Evolutionary conservation across 2,888 invertebrate species (phyloP), one percentile per base, ranked within the genome.

Genomic region (Amblyjoppa proteus): DNA sequence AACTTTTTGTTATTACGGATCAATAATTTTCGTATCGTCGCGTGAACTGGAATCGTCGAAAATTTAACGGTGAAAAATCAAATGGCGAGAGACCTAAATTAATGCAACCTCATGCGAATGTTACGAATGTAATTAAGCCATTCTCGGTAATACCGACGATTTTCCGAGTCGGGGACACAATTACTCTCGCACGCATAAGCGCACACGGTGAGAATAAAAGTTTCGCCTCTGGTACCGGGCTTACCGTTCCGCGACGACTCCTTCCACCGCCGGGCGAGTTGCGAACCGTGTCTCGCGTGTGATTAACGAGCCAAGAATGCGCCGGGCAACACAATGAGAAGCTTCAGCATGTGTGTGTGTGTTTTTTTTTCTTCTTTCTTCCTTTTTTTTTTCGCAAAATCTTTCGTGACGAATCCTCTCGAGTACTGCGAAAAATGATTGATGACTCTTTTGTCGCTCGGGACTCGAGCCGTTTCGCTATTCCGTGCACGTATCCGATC

Each of bases 261-360:
- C 61, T 69, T 81, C 69, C 81, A 70, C 38, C 61, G 31, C 64
- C n/a, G 13, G 53, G 9, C 34, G 31, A 51, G 61, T 61, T 79
- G 16, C 68, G 51, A 61, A 61, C 41, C 61, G 56, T 73, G 69
- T 51, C 51, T 25, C 58, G 20, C 38, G 77, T 58, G 78, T 74
- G 73, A 83, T 83, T 78, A 83, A 78, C 78, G 83, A 78, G 78
- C 73, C 68, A 78, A 58, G 73, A 78, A 78, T 74, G 77, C 77
- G 66, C 53, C 68, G 34, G 68, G 45, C 53, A 38, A 61, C 28
- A 66, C 64, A 56, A 80, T 51, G 73, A 80, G 73, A 83, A 41
- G n/a, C 41, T 69, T 58, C 68, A 25, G 53, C 28, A 51, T 20
- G 28, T 41, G 28, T 66, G 38, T 64, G 34, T 56, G 28, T 58